phyloP scores from a whole-genome alignment of 2,797 vertebrate genomes.

The Gambelia wislizenii region DNA sequence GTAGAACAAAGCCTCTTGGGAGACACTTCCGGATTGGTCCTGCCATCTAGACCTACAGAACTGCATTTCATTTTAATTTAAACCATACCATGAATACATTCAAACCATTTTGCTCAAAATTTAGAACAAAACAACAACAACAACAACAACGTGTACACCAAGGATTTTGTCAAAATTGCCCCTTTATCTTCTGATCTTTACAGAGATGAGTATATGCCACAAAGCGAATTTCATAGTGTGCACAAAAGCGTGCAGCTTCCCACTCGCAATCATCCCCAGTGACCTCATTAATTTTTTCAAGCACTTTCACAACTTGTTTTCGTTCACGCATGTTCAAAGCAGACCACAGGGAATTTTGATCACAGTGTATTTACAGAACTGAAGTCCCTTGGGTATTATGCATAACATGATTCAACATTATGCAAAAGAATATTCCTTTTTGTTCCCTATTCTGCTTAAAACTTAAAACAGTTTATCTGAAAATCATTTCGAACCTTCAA shows the following conservation, averaged over 20 bases:
- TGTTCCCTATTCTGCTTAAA: background rate
- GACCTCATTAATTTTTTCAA: conserved; percentile 56
- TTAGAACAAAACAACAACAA: background rate
- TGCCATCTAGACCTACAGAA: no score
- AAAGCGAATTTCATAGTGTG: background rate
- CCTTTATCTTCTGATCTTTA: background rate
- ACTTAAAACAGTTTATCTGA: background rate
- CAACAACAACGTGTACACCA: background rate
- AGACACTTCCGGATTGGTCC: no score
- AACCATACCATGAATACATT: background rate
- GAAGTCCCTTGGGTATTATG: conserved; percentile 15
- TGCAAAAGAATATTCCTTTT: background rate
- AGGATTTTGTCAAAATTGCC: background rate
- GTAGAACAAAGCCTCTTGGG: no score
- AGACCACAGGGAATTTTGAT: conserved; percentile 3
- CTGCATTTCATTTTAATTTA: background rate
- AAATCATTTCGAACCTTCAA: background rate
- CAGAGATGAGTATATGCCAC: background rate
- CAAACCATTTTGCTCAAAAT: background rate
- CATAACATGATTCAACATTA: conserved; percentile 26
- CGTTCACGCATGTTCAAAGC: background rate
- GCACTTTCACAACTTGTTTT: conserved; percentile 39
- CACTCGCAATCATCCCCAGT: conserved; percentile 35
- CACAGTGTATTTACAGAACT: conserved; percentile 23
- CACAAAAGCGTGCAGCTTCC: conserved; percentile 4